Evolutionary conservation across 2,888 invertebrate genomes (phyloP).

Genomic region (Torymus tubicola): DNA sequence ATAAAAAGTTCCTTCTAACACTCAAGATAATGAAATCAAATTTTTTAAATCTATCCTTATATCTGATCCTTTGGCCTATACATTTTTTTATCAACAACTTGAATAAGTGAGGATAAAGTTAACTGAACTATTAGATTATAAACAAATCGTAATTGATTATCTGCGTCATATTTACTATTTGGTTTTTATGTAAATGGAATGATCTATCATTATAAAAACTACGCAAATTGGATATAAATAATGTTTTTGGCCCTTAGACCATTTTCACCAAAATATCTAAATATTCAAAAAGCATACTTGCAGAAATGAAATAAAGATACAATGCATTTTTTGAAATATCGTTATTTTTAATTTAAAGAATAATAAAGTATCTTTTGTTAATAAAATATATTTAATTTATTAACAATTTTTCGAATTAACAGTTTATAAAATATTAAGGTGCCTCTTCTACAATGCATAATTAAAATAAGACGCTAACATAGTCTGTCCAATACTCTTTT

Average conservation of each 20-base stretch:
- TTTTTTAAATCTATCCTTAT: constrained; percentile 47
- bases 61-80: constrained; percentile 49
- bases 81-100: constrained; percentile 29
- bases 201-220: no score
- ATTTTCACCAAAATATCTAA: constrained; percentile 4
- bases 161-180: constrained; percentile 29
- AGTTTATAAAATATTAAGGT: constrained; percentile 28
- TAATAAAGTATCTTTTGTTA: constrained; percentile 6
- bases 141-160: constrained; percentile 40
- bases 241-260: neutral
- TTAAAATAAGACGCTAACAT: constrained; percentile 13
- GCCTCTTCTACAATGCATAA: constrained; percentile 36
- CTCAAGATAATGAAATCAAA: constrained; percentile 43
- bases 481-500: constrained; percentile 5
- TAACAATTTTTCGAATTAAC: neutral
- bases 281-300: constrained; percentile 5
- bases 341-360: no score
- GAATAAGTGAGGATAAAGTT: constrained; percentile 33
- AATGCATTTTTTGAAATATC: no score
- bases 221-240: no score
- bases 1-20: constrained; percentile 38
- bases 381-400: constrained; percentile 29
- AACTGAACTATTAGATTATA: constrained; percentile 28
- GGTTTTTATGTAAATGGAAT: neutral
- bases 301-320: no score